These are phyloP conservation scores for Atlantisia rogersi DNA, from an alignment of 2,113 vertebrate species.

Conservation along the genomic window DNA sequence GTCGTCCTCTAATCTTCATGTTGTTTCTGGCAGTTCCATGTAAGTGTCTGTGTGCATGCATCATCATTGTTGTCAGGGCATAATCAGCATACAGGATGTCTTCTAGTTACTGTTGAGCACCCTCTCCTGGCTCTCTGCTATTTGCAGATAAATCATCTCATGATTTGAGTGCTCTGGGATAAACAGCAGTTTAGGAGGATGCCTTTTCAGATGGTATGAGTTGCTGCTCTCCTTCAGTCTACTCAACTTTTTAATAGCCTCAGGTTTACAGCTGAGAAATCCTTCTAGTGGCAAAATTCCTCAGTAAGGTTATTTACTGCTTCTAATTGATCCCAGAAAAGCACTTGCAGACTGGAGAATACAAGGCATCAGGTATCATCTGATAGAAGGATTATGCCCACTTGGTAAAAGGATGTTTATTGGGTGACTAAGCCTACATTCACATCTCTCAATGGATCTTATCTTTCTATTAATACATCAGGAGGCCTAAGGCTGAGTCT, in stretches of 20 bases:
- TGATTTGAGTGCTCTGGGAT: not conserved
- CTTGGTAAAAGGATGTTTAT: not conserved
- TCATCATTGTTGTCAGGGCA: not conserved
- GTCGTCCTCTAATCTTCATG: not conserved
- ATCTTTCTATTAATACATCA: not conserved
- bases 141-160: not conserved
- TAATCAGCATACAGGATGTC: not conserved
- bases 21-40: not conserved
- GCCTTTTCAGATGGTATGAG: not conserved
- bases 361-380: not conserved
- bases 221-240: not conserved
- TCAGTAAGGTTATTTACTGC: not conserved
- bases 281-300: not conserved
- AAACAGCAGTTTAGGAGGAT: not conserved
- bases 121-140: constrained; percentile 40
- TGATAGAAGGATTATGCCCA: not conserved
- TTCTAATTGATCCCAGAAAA: constrained; percentile 35
- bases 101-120: constrained; percentile 48
- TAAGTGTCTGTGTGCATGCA: not conserved
- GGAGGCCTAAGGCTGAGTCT: not conserved
- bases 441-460: not conserved
- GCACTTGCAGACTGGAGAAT: not conserved
- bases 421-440: not conserved
- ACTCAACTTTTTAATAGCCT: not conserved
- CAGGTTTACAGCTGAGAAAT: not conserved